These are phyloP conservation scores for Pseudorhombus dupliciocellatus DNA, from an alignment of 2,113 vertebrate species.

Conservation along the genomic window DNA sequence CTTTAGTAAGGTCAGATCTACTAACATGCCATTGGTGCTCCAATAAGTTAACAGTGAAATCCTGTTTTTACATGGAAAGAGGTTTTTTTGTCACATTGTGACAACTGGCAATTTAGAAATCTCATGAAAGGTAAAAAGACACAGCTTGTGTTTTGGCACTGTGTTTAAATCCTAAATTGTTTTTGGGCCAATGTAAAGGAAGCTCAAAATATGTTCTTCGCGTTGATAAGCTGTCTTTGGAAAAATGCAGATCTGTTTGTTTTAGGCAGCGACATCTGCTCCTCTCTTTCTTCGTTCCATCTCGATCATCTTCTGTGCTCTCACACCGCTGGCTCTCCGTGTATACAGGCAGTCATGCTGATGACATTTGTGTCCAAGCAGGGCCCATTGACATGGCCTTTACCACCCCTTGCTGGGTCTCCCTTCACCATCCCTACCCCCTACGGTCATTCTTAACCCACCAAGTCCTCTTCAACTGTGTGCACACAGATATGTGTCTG, in stretches of 20 bases:
- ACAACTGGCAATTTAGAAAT: not conserved
- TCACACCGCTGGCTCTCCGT: slow-evolving; percentile 49
- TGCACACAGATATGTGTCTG: slow-evolving; percentile 31
- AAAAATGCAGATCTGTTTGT: not conserved
- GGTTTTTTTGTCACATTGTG: not conserved
- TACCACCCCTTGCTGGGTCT: slow-evolving; percentile 66
- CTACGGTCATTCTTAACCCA: slow-evolving; percentile 58
- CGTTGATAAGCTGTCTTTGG: not conserved
- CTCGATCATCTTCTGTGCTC: slow-evolving; percentile 51
- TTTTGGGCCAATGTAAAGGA: not conserved
- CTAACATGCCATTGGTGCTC: not conserved
- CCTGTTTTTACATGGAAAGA: not conserved
- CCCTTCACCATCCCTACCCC: slow-evolving; percentile 56
- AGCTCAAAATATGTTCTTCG: not conserved
- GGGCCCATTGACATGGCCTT: slow-evolving; percentile 68
- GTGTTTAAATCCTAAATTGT: not conserved
- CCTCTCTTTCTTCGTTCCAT: slow-evolving; percentile 26
- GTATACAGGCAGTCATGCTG: slow-evolving; percentile 64
- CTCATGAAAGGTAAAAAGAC: not conserved
- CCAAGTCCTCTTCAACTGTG: slow-evolving; percentile 58
- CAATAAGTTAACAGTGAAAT: not conserved
- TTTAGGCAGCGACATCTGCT: slow-evolving; percentile 5
- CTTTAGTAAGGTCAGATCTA: slow-evolving; percentile 2
- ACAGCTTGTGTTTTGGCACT: not conserved
- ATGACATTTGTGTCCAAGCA: slow-evolving; percentile 74